Base-by-base conservation (phyloP, 1,140 invertebrate genomes). In the Microplitis mediator region DNA sequence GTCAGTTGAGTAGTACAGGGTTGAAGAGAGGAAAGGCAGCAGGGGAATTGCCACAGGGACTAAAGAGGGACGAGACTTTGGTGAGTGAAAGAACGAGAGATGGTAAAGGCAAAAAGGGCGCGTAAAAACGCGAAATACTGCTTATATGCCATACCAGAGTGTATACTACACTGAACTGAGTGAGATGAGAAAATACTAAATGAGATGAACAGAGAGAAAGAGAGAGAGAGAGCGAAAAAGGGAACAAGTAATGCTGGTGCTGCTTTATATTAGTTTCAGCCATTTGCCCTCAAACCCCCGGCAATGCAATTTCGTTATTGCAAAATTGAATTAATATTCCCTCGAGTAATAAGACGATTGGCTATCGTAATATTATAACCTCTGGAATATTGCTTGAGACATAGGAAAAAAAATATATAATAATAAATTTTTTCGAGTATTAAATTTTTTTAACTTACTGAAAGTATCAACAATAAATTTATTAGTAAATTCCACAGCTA, bases 101-200 rank as follows among this genome's bases (percentile, higher is more conserved):
- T 34, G 64, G 35, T 56, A 72, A 31, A 14, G 23, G 56, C 39
- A 61, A 45, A 45, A 61, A 69, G 69, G 67, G 52, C 56, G 62
- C 51, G 64, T 70, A 72, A 72, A 76, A 69, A 78, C 74, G 75
- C 73, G 77, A 78, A 80, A 79, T 75, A 73, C 73, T 69, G 72
- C 67, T 69, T 69, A 52, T 14, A 65, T n/a, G 56, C 16, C 16
- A 58, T 45, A 45, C 39, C 39, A 45, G 39, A 45, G 39, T 45
- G 39, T 56, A 56, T n/a, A 9, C 9, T 56, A 56, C n/a, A 56
- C 52, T 50, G 16, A n/a, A 54, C 51, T 54, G 9, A 66, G 45
- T 13, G 61, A 50, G 45, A 23, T 23, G 23, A 23, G 23, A 23
- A 23, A 23, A 23, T 23, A 23, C 0, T 45, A 11, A 45, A 11